Evolutionary conservation across 2,888 invertebrate species (phyloP).

Genomic region (Steinernema carpocapsae): DNA sequence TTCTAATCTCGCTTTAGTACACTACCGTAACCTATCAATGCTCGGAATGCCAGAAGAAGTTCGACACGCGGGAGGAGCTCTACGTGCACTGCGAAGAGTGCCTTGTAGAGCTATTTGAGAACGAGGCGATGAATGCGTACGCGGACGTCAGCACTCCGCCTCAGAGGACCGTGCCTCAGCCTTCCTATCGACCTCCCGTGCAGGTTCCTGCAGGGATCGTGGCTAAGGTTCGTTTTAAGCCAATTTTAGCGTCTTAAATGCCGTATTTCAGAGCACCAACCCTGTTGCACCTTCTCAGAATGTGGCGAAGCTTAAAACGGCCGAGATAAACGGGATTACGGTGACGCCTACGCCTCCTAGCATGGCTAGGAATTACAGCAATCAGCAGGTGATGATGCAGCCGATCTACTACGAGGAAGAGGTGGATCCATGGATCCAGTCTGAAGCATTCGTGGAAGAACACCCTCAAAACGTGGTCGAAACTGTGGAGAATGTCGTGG

Average conservation of each 20-base stretch:
- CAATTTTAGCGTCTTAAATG: neutral
- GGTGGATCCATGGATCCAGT: too few species aligned
- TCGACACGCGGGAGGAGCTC: conserved; percentile 19
- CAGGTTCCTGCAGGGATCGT: conserved; percentile 18
- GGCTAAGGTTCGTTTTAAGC: conserved; percentile 3
- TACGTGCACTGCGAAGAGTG: conserved; percentile 34
- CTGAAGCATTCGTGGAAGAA: neutral
- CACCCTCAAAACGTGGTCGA: neutral
- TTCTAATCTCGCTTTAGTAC: neutral
- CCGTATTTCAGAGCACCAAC: conserved; percentile 1
- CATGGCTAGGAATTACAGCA: neutral
- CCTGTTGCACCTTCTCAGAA: neutral
- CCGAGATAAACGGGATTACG: conserved; percentile 15
- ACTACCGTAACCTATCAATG: conserved; percentile 6
- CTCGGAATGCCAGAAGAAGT: conserved; percentile 33
- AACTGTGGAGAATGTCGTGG: neutral
- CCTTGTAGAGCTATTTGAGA: conserved; percentile 18
- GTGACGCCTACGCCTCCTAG: conserved; percentile 9
- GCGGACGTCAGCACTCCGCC: neutral
- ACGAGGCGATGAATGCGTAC: conserved; percentile 16
- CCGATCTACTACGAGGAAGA: conserved; percentile 4
- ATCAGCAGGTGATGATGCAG: neutral
- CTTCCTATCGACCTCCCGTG: neutral
- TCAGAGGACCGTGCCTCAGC: neutral
- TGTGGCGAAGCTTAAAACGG: neutral